phyloP scores from a whole-genome alignment of 2,797 vertebrate species.

The Natrix natrix region DNA sequence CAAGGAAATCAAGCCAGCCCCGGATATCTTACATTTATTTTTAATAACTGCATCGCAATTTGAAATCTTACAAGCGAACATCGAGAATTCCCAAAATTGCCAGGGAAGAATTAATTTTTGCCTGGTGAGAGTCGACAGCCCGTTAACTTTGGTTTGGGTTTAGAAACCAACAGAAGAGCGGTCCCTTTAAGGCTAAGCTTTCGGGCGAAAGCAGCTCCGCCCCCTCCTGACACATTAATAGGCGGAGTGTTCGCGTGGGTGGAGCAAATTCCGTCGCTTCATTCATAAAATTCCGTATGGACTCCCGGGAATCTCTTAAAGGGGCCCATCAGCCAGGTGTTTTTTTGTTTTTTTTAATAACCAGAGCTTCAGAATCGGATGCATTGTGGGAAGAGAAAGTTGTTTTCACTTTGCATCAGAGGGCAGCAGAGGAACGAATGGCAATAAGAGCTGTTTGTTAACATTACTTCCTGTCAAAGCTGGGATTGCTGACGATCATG shows the following conservation, averaged over 20 bases:
- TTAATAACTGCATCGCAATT: neutral
- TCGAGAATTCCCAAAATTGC: neutral
- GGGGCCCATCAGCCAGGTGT: neutral
- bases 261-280: neutral
- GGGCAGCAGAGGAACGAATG: neutral
- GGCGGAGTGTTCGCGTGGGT: neutral
- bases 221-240: neutral
- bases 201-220: neutral
- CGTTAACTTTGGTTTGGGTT: neutral
- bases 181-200: neutral
- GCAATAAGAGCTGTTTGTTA: neutral
- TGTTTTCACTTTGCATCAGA: constrained; percentile 75
- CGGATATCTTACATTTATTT: neutral
- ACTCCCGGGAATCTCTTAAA: constrained; percentile 5
- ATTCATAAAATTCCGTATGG: neutral
- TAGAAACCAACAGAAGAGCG: neutral
- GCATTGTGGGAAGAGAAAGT: constrained; percentile 54
- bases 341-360: neutral
- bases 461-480: neutral
- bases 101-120: neutral
- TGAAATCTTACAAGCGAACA: neutral
- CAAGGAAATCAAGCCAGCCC: neutral
- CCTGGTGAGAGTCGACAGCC: neutral
- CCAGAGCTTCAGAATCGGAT: constrained; percentile 2
- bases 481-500: neutral